Evolutionary conservation across 1,140 invertebrate genomes (phyloP).

Genomic region (Brachionus paranguensis): DNA sequence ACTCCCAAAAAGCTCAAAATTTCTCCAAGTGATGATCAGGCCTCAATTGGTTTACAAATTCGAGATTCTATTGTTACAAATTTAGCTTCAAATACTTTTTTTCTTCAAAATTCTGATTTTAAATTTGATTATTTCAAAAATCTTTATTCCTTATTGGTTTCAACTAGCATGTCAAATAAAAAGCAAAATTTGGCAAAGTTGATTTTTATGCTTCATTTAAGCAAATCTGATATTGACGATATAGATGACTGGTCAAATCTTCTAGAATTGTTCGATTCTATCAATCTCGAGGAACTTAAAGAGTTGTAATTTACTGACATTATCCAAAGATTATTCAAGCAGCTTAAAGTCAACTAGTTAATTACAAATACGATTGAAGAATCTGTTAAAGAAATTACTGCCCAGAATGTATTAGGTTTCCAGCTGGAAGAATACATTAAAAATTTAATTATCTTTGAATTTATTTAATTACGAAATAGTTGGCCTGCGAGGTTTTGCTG

Average conservation of each 20-base stretch:
- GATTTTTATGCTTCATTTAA: background rate
- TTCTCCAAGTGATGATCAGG: background rate
- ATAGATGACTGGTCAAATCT: background rate
- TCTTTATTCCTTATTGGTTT: background rate
- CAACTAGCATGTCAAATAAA: background rate
- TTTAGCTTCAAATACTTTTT: background rate
- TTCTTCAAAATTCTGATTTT: background rate
- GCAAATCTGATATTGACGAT: background rate
- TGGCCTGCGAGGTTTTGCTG: background rate
- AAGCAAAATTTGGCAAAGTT: background rate
- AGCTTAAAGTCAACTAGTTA: background rate
- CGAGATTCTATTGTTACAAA: background rate
- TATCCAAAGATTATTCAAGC: background rate
- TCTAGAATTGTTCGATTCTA: background rate
- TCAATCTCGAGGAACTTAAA: background rate
- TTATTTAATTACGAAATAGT: background rate
- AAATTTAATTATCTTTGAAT: background rate
- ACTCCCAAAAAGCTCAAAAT: conserved; percentile 1
- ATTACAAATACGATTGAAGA: background rate
- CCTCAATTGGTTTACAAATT: background rate
- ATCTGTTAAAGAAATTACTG: background rate
- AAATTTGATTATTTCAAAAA: background rate
- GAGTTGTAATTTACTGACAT: background rate
- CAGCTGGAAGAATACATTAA: background rate
- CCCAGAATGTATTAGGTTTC: background rate